A percentile compares a stretch with the other conserved stretches of the same genome.
Evolutionary conservation across 2,797 vertebrate genomes (phyloP).

Genomic region (Microctenopoma stevenorrisi): DNA sequence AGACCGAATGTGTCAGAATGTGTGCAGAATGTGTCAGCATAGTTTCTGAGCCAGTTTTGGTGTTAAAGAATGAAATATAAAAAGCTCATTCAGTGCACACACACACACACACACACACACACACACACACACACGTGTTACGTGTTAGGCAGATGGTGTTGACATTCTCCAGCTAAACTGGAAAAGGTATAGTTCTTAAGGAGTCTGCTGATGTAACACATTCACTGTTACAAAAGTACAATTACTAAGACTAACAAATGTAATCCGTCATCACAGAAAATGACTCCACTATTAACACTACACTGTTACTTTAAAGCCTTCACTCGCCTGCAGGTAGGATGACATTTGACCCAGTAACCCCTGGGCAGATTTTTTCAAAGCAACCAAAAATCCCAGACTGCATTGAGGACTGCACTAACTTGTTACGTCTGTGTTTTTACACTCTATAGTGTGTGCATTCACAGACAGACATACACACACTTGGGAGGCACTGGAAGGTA

Average conservation of each 20-base stretch:
- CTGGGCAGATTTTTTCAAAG: conserved; percentile 35
- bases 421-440: conserved; percentile 48
- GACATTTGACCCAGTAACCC: conserved; percentile 59
- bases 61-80: not conserved
- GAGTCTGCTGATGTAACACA: conserved; percentile 21
- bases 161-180: conserved; percentile 18
- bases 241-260: conserved; percentile 42
- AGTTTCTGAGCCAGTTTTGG: not conserved
- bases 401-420: conserved; percentile 28
- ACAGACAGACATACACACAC: conserved; percentile 26
- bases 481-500: conserved; percentile 24
- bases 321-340: conserved; percentile 19
- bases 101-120: no score
- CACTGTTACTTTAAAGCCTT: conserved; percentile 40
- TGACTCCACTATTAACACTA: conserved; percentile 23
- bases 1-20: not conserved
- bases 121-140: not conserved
- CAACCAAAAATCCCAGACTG: conserved; percentile 34
- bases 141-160: conserved; percentile 7
- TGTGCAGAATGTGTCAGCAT: not conserved
- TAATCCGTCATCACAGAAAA: conserved; percentile 48
- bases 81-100: not conserved
- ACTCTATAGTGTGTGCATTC: conserved; percentile 8
- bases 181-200: not conserved
- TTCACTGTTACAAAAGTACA: conserved; percentile 31